Conservation (phyloP, 2,113 vertebrate genomes). For the Acinonyx jubatus region DNA sequence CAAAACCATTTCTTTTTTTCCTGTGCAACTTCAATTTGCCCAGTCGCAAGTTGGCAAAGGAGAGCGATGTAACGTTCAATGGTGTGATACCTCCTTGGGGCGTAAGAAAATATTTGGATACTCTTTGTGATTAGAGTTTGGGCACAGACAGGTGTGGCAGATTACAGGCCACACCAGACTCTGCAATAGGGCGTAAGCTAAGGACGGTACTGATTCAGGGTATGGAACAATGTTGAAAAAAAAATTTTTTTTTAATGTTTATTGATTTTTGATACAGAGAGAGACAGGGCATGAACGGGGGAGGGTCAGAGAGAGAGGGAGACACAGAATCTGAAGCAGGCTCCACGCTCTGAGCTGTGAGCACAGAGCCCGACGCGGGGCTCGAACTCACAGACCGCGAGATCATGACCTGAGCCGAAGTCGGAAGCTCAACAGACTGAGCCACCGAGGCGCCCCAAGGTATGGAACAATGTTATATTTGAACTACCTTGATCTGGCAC, state of each 20-base stretch:
- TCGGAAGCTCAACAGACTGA: no score
- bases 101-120: neutral
- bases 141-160: neutral
- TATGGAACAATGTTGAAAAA: neutral
- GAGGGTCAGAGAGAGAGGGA: no score
- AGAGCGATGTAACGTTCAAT: neutral
- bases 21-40: neutral
- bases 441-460: no score
- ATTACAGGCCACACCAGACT: neutral
- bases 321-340: no score
- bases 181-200: neutral
- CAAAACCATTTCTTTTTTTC: neutral
- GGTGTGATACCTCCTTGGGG: neutral
- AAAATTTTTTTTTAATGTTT: no score
- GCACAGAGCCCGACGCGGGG: no score
- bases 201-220: neutral
- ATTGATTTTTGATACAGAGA: no score
- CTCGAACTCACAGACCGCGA: no score
- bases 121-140: neutral
- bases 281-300: no score
- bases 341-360: no score
- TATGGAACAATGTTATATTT: neutral
- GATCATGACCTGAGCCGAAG: no score
- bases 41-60: neutral
- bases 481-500: neutral